Evolutionary conservation across 2,888 invertebrate species (phyloP).

Genomic region (Cyclophora albipunctata): DNA sequence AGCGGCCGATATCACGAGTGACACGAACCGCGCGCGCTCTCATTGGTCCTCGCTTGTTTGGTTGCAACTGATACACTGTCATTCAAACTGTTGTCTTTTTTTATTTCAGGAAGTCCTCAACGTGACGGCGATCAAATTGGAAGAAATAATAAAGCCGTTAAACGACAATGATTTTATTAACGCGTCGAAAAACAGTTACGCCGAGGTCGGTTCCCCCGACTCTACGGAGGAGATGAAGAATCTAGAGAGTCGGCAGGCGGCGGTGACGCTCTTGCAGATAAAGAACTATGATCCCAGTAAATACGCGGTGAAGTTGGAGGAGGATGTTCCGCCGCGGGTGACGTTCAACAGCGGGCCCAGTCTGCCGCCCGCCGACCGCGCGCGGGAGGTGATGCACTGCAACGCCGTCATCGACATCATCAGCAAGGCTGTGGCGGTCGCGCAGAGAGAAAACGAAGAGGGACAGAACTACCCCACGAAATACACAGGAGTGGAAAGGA

Average conservation of each 20-base stretch:
- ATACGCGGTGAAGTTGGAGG: conserved; percentile 60
- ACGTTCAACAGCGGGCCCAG: conserved; percentile 76
- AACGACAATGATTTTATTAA: conserved; percentile 50
- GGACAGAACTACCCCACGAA: conserved; percentile 51
- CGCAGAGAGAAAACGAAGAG: conserved; percentile 68
- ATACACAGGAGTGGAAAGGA: conserved; percentile 52
- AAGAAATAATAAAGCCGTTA: conserved; percentile 73
- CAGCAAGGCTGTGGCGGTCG: conserved; percentile 69
- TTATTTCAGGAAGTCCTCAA: conserved; percentile 69
- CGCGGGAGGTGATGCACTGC: conserved; percentile 70
- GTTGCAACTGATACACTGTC: neutral
- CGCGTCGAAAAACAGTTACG: conserved; percentile 51
- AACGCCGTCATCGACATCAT: conserved; percentile 71
- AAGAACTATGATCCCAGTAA: conserved; percentile 71
- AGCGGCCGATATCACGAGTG: conserved; percentile 56
- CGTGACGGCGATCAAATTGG: conserved; percentile 74
- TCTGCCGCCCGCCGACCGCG: conserved; percentile 72
- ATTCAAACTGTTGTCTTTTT: no score
- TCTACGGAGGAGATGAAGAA: conserved; percentile 73
- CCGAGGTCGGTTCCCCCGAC: conserved; percentile 65
- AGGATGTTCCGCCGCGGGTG: conserved; percentile 62
- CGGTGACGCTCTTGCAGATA: conserved; percentile 68
- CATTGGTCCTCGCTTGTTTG: conserved; percentile 57
- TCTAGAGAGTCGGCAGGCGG: conserved; percentile 69
- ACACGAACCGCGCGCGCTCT: conserved; percentile 48